Percentiles rank a stretch among this genome's conserved stretches.
These are phyloP conservation scores for Blastobasis lacticolella DNA, from an alignment of 2,888 invertebrate genomes.

Conservation along the genomic window DNA sequence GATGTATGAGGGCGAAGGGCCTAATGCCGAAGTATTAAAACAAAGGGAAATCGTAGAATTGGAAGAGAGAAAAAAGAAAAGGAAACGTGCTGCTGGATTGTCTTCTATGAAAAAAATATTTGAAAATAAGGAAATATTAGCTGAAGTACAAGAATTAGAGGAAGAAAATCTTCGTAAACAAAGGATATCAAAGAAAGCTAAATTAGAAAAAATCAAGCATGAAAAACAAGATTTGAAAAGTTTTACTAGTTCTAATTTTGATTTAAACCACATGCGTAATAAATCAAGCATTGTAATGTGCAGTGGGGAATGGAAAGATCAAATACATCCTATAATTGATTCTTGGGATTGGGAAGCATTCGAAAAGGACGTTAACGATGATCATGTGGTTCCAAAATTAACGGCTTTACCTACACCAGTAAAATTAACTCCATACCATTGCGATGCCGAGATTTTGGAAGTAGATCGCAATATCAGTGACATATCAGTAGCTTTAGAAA, in stretches of 20 bases:
- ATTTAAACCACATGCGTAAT: conserved; percentile 65
- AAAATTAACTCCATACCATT: conserved; percentile 60
- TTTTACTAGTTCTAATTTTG: conserved; percentile 62
- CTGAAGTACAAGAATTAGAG: conserved; percentile 75
- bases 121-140: conserved; percentile 82
- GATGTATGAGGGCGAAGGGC: conserved; percentile 82
- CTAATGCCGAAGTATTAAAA: conserved; percentile 76
- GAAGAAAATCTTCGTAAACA: conserved; percentile 65
- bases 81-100: conserved; percentile 77
- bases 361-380: conserved; percentile 72
- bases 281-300: conserved; percentile 67
- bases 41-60: conserved; percentile 74
- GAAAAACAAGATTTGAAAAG: conserved; percentile 67
- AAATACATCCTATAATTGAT: conserved; percentile 77
- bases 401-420: conserved; percentile 64
- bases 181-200: conserved; percentile 53
- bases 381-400: conserved; percentile 60
- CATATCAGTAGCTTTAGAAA: conserved; percentile 72
- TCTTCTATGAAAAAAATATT: conserved; percentile 81
- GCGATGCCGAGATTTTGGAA: conserved; percentile 67
- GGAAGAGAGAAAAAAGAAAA: conserved; percentile 70
- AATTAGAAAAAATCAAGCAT: conserved; percentile 50
- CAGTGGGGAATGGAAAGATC: conserved; percentile 75
- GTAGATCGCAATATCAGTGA: conserved; percentile 67
- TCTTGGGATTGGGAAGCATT: conserved; percentile 78